phyloP scores from a whole-genome alignment of 1,140 invertebrate genomes.

The Epicauta chinensis region DNA sequence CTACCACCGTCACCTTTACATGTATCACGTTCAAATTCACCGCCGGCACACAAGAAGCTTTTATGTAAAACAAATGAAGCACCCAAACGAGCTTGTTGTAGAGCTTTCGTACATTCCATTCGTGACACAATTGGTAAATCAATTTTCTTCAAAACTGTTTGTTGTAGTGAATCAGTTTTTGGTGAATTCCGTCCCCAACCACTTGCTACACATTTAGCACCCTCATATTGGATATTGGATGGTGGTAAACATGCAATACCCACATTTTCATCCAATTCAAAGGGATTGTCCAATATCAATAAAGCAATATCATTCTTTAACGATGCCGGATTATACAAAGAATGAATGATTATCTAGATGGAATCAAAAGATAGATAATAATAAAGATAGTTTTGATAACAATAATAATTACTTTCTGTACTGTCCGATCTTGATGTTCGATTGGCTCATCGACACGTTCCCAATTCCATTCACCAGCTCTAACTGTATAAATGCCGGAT shows the following conservation, averaged over 20 bases:
- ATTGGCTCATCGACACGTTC: constrained; percentile 44
- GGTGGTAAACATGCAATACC: constrained; percentile 48
- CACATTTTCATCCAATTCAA: constrained; percentile 47
- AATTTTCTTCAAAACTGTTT: constrained; percentile 55
- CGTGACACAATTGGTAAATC: constrained; percentile 54
- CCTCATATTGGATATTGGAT: constrained; percentile 20
- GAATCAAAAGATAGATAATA: neutral
- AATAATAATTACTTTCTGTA: constrained; percentile 4
- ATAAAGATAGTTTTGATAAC: neutral
- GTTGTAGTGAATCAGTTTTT: constrained; percentile 26
- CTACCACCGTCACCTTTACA: constrained; percentile 59
- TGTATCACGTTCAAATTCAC: constrained; percentile 57
- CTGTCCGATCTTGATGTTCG: constrained; percentile 42
- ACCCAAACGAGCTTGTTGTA: constrained; percentile 57
- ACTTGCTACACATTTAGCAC: constrained; percentile 48
- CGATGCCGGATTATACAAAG: constrained; percentile 37
- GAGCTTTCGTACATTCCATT: constrained; percentile 46
- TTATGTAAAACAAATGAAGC: constrained; percentile 53
- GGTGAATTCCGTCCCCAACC: constrained; percentile 65
- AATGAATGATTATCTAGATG: constrained; percentile 30
- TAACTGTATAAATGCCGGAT: constrained; percentile 36
- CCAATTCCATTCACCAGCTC: constrained; percentile 53
- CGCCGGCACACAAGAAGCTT: constrained; percentile 70
- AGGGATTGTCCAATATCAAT: constrained; percentile 52
- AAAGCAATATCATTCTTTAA: constrained; percentile 66